phyloP scores from a whole-genome alignment of 2,888 invertebrate species.

The Apodemia hepburni region DNA sequence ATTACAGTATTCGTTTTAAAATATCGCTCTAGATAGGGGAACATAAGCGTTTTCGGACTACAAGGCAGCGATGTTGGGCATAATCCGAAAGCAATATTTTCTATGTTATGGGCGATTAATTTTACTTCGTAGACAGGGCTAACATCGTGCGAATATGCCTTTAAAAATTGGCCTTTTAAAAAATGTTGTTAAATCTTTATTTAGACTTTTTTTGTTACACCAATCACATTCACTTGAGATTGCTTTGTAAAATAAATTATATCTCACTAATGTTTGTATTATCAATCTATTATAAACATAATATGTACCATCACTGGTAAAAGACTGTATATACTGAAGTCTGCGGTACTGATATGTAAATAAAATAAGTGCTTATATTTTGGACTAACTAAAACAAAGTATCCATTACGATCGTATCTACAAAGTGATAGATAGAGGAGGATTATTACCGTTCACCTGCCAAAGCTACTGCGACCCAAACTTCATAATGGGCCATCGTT shows the following conservation, averaged over 20 bases:
- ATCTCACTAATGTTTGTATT: neutral
- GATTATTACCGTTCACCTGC: no score
- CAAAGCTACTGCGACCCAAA: no score
- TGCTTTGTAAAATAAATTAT: neutral
- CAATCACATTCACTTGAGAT: neutral
- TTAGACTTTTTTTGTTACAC: neutral
- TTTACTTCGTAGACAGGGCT: constrained; percentile 36
- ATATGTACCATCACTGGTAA: no score
- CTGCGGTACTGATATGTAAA: no score
- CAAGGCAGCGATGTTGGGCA: constrained; percentile 32
- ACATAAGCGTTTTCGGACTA: constrained; percentile 24
- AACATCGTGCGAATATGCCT: constrained; percentile 31
- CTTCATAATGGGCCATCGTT: no score
- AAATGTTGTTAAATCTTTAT: constrained; percentile 1
- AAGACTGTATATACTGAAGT: no score
- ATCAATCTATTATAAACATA: neutral
- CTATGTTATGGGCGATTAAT: constrained; percentile 40
- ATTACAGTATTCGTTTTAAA: constrained; percentile 13
- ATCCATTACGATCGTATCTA: no score
- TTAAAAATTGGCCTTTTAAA: constrained; percentile 28
- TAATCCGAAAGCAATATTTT: constrained; percentile 37
- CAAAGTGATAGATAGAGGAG: no score
- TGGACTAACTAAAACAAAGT: no score
- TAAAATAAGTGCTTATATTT: no score
- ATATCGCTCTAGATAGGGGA: constrained; percentile 13